These are phyloP conservation scores for Acipenser transmontanus DNA, from an alignment of 2,797 vertebrate genomes.

Conservation along the genomic window DNA sequence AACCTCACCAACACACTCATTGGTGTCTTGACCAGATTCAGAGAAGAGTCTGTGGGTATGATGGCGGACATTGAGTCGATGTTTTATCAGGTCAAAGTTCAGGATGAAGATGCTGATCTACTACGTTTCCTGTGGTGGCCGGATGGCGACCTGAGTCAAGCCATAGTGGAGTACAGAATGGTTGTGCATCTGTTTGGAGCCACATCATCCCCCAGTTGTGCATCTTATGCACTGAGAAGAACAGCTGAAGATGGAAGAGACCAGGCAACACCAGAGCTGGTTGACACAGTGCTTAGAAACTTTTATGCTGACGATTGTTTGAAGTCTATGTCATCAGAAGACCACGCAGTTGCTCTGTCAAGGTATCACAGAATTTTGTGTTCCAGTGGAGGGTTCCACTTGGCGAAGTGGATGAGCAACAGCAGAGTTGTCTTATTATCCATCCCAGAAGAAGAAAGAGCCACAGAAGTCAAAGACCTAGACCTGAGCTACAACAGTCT, in stretches of 20 bases:
- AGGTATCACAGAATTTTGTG: not conserved
- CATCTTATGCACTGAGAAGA: too few relatives aligned
- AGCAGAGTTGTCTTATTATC: slow-evolving; percentile 5
- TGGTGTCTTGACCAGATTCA: slow-evolving; percentile 9
- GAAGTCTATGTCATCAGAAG: not conserved
- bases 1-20: slow-evolving; percentile 14
- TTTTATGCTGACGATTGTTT: not conserved
- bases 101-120: not conserved
- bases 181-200: too few relatives aligned
- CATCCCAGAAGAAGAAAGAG: slow-evolving; percentile 9
- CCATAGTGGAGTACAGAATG: not conserved
- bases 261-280: not conserved
- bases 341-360: too few relatives aligned
- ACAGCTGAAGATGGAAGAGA: slow-evolving; percentile 1
- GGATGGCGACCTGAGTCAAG: slow-evolving; percentile 3
- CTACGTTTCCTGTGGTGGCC: slow-evolving; percentile 19
- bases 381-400: slow-evolving; percentile 13
- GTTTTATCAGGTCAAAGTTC: slow-evolving; percentile 22
- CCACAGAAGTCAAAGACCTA: slow-evolving; percentile 11
- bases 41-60: not conserved
- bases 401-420: slow-evolving; percentile 15
- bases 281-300: not conserved
- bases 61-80: slow-evolving; percentile 18
- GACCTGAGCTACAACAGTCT: slow-evolving; percentile 8
- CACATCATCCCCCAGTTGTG: too few relatives aligned